Base-by-base conservation (phyloP, 2,888 invertebrate species). In the Drosophila testacea region DNA sequence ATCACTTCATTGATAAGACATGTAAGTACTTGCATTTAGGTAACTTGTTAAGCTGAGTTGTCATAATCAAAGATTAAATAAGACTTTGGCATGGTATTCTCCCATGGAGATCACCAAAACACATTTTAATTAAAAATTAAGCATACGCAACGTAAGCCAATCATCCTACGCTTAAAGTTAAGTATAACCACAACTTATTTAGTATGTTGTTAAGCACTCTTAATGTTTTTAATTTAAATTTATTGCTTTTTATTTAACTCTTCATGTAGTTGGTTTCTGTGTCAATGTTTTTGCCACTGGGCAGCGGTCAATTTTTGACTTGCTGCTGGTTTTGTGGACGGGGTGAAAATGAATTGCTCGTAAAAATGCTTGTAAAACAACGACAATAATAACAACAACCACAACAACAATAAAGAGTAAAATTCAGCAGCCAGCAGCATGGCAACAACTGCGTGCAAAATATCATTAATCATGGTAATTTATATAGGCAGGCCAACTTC, bases 401-500 rank as follows among this genome's bases (percentile, higher is more conserved):
- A 32, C 65, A 55, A 34, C 39, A 57, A 61, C 7, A 47, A 38
- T 27, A 34, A 46, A 30, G 36, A 16, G 46, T 34, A 50, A 13
- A 54, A 38, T 30, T 36, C 46, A 62, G 65, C 57, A 64, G 62
- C 76, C 73, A 66, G 60, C 76, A 79, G 61, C 56, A 38, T 65
- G 65, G 55, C 76, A 79, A 78, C 62, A 82, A 80, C 90, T 86
- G 86, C 86, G 89, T 89, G 86, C 86, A 88, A 85, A 87, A 83
- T 77, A 69, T 69, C 86, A 87, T 87, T 88, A 88, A 89, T 87
- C 86, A 87, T 81, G 74, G 69, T 89, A 83, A 87, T 85, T 89
- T 89, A 89, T 86, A 88, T 88, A 71, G 81, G 61, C 69, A 69
- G 69, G 52, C 36, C 72, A 67, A 64, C 79, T 83, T 76, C 86